These are phyloP conservation scores for Sinocyclocheilus anshuiensis DNA, from an alignment of 2,113 vertebrate genomes.

Conservation along the genomic window DNA sequence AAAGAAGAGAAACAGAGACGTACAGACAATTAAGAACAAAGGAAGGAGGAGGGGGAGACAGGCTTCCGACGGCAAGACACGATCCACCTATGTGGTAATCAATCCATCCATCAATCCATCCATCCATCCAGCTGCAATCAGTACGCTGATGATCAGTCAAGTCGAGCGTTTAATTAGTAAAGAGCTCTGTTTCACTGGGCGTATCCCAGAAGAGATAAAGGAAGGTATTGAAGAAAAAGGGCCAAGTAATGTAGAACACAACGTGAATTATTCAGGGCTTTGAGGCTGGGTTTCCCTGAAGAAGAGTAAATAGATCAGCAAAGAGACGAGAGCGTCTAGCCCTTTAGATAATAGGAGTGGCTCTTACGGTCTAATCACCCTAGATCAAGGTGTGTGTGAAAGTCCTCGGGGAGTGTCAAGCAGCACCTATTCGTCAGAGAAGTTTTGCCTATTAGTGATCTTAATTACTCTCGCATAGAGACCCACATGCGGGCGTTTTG, in stretches of 20 bases:
- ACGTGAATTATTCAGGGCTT: conserved; percentile 55
- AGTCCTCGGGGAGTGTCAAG: conserved; percentile 53
- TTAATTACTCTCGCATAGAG: conserved; percentile 52
- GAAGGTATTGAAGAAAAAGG: conserved; percentile 24
- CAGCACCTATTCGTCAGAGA: conserved; percentile 48
- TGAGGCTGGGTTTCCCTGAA: conserved; percentile 41
- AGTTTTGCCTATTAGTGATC: conserved; percentile 51
- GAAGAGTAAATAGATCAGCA: conserved; percentile 48
- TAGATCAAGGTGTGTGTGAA: conserved; percentile 36
- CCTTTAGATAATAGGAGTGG: conserved; percentile 53
- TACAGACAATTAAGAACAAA: conserved; percentile 45
- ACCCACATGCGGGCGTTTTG: conserved; percentile 27
- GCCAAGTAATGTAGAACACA: conserved; percentile 28
- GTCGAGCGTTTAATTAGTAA: conserved; percentile 46
- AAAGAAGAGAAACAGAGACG: conserved; percentile 29
- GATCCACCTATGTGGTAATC: conserved; percentile 44
- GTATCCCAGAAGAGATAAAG: conserved; percentile 44
- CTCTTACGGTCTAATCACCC: conserved; percentile 50
- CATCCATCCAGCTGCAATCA: conserved; percentile 28
- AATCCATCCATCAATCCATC: conserved; percentile 49
- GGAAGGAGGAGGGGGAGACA: conserved; percentile 17
- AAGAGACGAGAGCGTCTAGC: conserved; percentile 43
- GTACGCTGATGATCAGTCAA: conserved; percentile 48
- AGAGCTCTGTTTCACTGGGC: conserved; percentile 50
- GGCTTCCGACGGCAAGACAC: neutral